These are phyloP conservation scores for Malthinus seriepunctatus DNA, from an alignment of 2,888 invertebrate genomes.

Conservation along the genomic window DNA sequence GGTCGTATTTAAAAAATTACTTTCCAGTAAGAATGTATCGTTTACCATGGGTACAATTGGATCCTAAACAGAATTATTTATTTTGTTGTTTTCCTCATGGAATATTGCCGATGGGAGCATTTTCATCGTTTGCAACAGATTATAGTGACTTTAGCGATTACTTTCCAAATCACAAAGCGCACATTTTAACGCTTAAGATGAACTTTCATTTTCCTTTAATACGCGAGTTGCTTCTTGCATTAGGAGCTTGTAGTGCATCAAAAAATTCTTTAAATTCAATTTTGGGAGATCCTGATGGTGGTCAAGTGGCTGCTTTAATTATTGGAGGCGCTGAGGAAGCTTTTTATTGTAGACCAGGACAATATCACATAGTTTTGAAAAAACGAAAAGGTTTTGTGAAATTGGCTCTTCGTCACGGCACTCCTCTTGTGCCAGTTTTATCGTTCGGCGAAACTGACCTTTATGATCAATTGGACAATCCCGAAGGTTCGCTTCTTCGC, in stretches of 20 bases:
- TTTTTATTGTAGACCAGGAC: constrained; percentile 77
- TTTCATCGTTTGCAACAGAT: constrained; percentile 78
- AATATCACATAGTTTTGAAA: constrained; percentile 73
- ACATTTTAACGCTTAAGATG: constrained; percentile 61
- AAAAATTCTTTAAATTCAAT: constrained; percentile 68
- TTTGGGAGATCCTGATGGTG: constrained; percentile 58
- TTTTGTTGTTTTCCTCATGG: constrained; percentile 87
- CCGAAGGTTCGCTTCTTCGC: constrained; percentile 69
- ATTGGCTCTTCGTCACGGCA: constrained; percentile 58
- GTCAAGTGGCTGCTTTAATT: constrained; percentile 72
- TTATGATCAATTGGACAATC: constrained; percentile 75
- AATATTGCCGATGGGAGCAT: constrained; percentile 74
- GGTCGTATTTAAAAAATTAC: constrained; percentile 77
- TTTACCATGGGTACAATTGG: constrained; percentile 81
- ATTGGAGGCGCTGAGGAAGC: constrained; percentile 92
- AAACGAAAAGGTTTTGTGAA: constrained; percentile 66
- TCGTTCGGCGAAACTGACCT: constrained; percentile 90
- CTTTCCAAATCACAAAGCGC: constrained; percentile 58
- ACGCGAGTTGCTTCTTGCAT: constrained; percentile 65
- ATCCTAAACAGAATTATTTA: constrained; percentile 80
- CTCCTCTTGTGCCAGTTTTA: constrained; percentile 84
- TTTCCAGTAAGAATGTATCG: constrained; percentile 86
- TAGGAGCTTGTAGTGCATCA: constrained; percentile 64
- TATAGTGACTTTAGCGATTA: constrained; percentile 55
- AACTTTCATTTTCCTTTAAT: constrained; percentile 75